Percentiles rank a stretch among this genome's conserved stretches.
Conservation (phyloP, 2,888 invertebrate species). For the Dicranocentrus wangi region DNA sequence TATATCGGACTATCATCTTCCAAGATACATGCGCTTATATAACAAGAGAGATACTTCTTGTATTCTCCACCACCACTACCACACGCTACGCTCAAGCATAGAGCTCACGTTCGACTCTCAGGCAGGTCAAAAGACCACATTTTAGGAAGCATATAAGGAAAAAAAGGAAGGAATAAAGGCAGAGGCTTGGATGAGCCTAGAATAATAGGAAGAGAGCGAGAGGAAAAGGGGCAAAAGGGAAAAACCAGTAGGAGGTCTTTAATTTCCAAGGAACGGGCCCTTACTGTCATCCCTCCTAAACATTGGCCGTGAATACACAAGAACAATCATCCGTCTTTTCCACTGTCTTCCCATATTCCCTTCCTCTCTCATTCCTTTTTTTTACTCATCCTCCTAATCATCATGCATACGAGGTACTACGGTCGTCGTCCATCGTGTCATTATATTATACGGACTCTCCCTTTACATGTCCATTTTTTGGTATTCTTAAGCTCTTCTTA, state of each 20-base stretch:
- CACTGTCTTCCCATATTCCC: conserved; percentile 23
- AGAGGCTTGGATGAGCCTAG: conserved; percentile 36
- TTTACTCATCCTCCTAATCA: conserved; percentile 1
- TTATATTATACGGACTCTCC: too few species aligned
- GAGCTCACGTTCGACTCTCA: conserved; percentile 39
- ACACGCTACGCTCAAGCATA: conserved; percentile 6
- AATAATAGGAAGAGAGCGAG: conserved; percentile 34
- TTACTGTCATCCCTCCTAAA: conserved; percentile 72
- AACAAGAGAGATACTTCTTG: not conserved
- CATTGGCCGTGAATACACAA: conserved; percentile 63
- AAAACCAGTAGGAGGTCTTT: conserved; percentile 73
- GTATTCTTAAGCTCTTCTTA: conserved; percentile 11
- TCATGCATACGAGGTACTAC: too few species aligned
- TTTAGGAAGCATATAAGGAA: conserved; percentile 11
- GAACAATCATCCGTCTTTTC: conserved; percentile 71
- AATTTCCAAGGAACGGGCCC: conserved; percentile 73
- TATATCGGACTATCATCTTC: conserved; percentile 14
- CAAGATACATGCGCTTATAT: conserved; percentile 11
- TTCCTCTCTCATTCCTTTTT: conserved; percentile 28
- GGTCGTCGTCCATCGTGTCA: too few species aligned
- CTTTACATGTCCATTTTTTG: too few species aligned
- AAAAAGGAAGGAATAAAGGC: conserved; percentile 52
- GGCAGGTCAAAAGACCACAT: conserved; percentile 61
- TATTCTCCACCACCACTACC: not conserved
- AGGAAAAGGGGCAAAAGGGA: conserved; percentile 65